Evolutionary conservation across 2,888 invertebrate species (phyloP).

Genomic region (Drosophila phalerata): DNA sequence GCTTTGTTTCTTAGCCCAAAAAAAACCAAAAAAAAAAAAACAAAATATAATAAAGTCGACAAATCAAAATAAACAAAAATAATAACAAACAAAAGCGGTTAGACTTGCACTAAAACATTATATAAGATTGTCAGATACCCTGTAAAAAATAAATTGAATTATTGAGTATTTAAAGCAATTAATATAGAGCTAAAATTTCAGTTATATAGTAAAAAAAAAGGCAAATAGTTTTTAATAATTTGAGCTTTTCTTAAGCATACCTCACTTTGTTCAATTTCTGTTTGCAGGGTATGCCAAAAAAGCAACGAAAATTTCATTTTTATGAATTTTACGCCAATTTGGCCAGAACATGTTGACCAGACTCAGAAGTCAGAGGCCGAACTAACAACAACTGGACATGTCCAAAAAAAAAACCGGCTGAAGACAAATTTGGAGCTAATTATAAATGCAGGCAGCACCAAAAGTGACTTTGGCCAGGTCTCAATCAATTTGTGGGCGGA

Average conservation of each 20-base stretch:
- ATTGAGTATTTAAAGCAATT: too few species aligned
- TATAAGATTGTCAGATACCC: constrained; percentile 4
- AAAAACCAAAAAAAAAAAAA: constrained; percentile 35
- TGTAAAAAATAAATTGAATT: not conserved
- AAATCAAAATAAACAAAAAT: constrained; percentile 48
- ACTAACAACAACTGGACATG: constrained; percentile 55
- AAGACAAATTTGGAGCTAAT: constrained; percentile 78
- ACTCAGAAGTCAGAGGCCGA: constrained; percentile 11
- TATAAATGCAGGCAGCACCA: constrained; percentile 73
- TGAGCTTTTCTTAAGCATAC: not conserved
- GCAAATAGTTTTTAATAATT: not conserved
- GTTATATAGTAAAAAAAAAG: not conserved
- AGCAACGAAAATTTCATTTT: constrained; percentile 56
- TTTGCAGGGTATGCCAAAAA: constrained; percentile 26
- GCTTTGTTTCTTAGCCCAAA: constrained; percentile 36
- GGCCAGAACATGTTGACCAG: constrained; percentile 58
- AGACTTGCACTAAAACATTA: not conserved
- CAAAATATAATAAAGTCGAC: constrained; percentile 28
- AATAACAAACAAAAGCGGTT: constrained; percentile 31
- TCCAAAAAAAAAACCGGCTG: constrained; percentile 68
- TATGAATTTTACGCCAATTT: constrained; percentile 67
- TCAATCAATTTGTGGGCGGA: constrained; percentile 51
- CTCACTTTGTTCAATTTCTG: not conserved
- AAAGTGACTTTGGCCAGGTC: constrained; percentile 42
- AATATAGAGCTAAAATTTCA: not conserved